Evolutionary conservation across 2,113 vertebrate species (phyloP).

Genomic region (Gulo gulo): DNA sequence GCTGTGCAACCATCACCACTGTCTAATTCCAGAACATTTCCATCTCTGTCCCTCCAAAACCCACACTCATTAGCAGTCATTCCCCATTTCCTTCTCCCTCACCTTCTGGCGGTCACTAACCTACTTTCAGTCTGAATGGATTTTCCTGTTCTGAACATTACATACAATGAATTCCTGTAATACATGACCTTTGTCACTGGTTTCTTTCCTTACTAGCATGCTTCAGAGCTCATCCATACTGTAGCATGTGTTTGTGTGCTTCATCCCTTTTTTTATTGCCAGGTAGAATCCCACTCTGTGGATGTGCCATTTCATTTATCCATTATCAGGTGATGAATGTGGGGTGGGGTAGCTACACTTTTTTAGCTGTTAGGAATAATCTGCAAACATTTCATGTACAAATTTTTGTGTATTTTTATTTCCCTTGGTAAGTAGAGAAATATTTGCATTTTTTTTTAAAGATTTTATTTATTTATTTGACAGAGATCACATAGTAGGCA

Average conservation of each 20-base stretch:
- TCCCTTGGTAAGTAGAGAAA: not conserved
- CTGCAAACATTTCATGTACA: not conserved
- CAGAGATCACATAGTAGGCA: too few relatives aligned
- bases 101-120: not conserved
- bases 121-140: not conserved
- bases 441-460: not conserved
- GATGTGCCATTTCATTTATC: not conserved
- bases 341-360: not conserved
- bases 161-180: not conserved
- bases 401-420: not conserved
- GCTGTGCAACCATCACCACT: not conserved
- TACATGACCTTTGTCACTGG: not conserved
- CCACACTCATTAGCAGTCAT: not conserved
- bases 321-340: not conserved
- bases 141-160: not conserved
- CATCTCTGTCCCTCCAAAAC: not conserved
- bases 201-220: not conserved
- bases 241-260: not conserved
- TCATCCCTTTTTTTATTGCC: not conserved
- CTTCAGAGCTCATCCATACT: not conserved
- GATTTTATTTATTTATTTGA: too few relatives aligned
- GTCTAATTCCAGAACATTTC: not conserved
- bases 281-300: not conserved
- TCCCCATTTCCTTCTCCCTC: not conserved
- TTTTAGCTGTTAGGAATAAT: not conserved